These are phyloP conservation scores for Herminia tarsipennalis DNA, from an alignment of 2,888 invertebrate species.

Conservation along the genomic window DNA sequence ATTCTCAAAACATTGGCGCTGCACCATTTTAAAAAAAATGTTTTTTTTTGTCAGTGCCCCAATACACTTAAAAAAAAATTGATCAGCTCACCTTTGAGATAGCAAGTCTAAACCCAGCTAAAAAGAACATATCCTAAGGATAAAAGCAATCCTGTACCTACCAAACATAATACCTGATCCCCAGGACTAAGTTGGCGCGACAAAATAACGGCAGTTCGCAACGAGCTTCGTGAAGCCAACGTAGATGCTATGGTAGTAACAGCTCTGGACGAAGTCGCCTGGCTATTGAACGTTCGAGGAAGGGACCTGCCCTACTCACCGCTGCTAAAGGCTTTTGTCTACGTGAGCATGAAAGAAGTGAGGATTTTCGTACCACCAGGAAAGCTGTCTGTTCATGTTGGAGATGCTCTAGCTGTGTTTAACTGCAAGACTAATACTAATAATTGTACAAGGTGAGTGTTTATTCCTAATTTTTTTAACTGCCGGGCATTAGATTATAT, in stretches of 20 bases:
- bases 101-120: too few relatives aligned
- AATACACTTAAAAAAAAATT: background rate
- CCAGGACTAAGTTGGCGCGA: slow-evolving; percentile 90
- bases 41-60: too few relatives aligned
- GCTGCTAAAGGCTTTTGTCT: slow-evolving; percentile 90
- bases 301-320: slow-evolving; percentile 93
- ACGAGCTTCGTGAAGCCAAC: slow-evolving; percentile 85
- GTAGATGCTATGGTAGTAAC: slow-evolving; percentile 94
- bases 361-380: slow-evolving; percentile 89
- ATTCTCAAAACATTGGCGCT: too few relatives aligned
- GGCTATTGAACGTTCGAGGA: slow-evolving; percentile 95
- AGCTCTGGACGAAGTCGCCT: slow-evolving; percentile 93
- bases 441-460: slow-evolving; percentile 77
- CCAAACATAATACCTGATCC: too few relatives aligned
- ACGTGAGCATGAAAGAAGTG: slow-evolving; percentile 88
- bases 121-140: too few relatives aligned
- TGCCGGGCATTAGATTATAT: too few relatives aligned
- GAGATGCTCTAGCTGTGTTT: slow-evolving; percentile 82
- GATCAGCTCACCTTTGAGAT: slow-evolving; percentile 8
- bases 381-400: slow-evolving; percentile 86
- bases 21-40: too few relatives aligned
- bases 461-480: too few relatives aligned
- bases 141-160: too few relatives aligned
- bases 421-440: slow-evolving; percentile 86
- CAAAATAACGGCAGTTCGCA: slow-evolving; percentile 89